Conservation (phyloP, 2,113 vertebrate genomes). For the Sceloporus undulatus region DNA sequence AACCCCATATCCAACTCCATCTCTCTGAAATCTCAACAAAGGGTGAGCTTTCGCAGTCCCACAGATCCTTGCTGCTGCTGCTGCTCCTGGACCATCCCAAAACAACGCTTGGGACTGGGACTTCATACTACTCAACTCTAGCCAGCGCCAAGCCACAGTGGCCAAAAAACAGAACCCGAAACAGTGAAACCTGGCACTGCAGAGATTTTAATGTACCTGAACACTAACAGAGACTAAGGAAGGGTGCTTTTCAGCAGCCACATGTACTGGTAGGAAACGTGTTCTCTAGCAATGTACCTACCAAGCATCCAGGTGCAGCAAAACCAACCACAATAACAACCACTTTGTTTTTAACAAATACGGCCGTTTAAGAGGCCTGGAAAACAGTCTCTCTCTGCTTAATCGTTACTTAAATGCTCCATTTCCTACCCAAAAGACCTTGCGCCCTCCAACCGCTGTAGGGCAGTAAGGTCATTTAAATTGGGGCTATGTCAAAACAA, state of each 20-base stretch:
- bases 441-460: too few relatives aligned
- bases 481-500: conserved; percentile 28
- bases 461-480: neutral
- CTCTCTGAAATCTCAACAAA: neutral
- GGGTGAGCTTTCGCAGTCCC: too few relatives aligned
- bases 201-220: conserved; percentile 34
- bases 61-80: neutral
- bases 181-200: conserved; percentile 40
- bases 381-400: conserved; percentile 14
- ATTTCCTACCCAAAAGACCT: neutral
- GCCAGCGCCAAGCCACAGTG: conserved; percentile 39
- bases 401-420: conserved; percentile 34
- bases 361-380: neutral
- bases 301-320: conserved; percentile 26
- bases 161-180: conserved; percentile 43
- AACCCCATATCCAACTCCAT: neutral
- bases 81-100: too few relatives aligned
- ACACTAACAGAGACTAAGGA: conserved; percentile 54
- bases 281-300: conserved; percentile 31
- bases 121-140: conserved; percentile 54
- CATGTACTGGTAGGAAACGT: conserved; percentile 24
- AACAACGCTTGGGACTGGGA: neutral
- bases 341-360: conserved; percentile 40
- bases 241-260: conserved; percentile 38
- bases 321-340: conserved; percentile 31